Evolutionary conservation across 2,113 vertebrate genomes (phyloP).

Genomic region (Aptenodytes forsteri): DNA sequence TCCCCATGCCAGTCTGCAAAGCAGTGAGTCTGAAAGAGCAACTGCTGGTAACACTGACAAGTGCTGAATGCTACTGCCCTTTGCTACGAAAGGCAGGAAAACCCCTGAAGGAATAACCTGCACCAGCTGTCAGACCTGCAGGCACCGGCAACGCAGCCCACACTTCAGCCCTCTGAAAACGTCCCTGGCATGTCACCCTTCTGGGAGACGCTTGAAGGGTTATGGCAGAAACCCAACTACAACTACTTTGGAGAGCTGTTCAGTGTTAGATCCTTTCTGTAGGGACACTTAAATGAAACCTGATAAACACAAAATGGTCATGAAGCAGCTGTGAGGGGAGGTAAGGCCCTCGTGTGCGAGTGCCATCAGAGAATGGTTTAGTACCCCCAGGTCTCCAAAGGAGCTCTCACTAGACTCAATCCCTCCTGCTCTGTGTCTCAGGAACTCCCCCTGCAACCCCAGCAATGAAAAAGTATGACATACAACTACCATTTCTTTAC

Average conservation of each 20-base stretch:
- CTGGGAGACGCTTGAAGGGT: neutral
- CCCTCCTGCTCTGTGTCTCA: neutral
- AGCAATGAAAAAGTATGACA: neutral
- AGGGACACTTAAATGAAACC: neutral
- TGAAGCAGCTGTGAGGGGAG: neutral
- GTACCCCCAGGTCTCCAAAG: neutral
- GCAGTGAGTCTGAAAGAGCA: neutral
- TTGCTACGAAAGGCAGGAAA: neutral
- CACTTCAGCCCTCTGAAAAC: neutral
- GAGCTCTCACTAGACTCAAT: neutral
- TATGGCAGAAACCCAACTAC: neutral
- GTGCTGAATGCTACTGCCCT: neutral
- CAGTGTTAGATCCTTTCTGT: neutral
- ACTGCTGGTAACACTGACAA: neutral
- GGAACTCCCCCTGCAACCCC: neutral
- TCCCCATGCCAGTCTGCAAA: neutral
- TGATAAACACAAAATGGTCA: neutral
- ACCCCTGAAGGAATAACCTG: neutral
- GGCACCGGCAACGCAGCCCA: neutral
- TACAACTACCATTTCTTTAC: neutral
- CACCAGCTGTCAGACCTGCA: neutral
- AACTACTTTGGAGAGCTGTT: neutral
- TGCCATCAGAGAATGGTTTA: neutral
- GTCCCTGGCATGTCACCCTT: neutral
- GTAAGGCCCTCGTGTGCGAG: rapidly evolving